Evolutionary conservation across 2,113 vertebrate species (phyloP), one percentile per base, ranked within the genome.

Genomic region (Tricholaema leucomelas): DNA sequence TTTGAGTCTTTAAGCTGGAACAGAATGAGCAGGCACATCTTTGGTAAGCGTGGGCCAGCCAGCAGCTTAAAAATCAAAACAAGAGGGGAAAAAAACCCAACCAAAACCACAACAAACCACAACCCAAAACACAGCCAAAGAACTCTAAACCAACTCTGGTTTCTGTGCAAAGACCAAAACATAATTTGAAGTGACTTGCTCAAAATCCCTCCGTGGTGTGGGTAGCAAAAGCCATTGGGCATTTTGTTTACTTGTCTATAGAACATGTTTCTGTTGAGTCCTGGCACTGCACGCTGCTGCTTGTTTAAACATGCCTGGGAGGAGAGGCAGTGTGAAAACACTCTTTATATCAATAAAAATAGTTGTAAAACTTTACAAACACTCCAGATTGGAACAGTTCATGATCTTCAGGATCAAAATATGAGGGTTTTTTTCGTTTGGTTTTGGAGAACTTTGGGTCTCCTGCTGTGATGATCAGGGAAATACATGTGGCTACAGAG

Each of bases 171-270:
- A 60, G 75, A 76, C 83, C 2, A 3, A 69, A 83, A 83, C 24
- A 6, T 89, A 95, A 92, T 94, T 91, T 89, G 86, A 90, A 89
- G 73, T 50, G 81, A 94, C 80, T 93, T 78, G 77, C n/a, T 81
- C 31, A 60, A 86, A 97, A 93, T 80, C 72, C 54, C 56, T 76
- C 60, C 2, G 0, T 83, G 73, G 81, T 76, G 80, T 72, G 88
- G 80, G 80, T 42, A 88, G 83, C 87, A 90, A 56, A 93, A 94
- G 54, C 64, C 78, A 92, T 83, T 0, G 85, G 60, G 81, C 79
- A 64, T 88, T 92, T 91, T 91, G 88, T 96, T 96, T 93, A 94
- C 81, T 94, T 65, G 76, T 94, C 92, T 90, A 72, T 84, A 91
- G 87, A 86, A 85, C 78, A 15, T 69, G 60, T 87, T 94, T 85